Conservation (phyloP, 2,888 invertebrate genomes). For the Leptothorax acervorum region DNA sequence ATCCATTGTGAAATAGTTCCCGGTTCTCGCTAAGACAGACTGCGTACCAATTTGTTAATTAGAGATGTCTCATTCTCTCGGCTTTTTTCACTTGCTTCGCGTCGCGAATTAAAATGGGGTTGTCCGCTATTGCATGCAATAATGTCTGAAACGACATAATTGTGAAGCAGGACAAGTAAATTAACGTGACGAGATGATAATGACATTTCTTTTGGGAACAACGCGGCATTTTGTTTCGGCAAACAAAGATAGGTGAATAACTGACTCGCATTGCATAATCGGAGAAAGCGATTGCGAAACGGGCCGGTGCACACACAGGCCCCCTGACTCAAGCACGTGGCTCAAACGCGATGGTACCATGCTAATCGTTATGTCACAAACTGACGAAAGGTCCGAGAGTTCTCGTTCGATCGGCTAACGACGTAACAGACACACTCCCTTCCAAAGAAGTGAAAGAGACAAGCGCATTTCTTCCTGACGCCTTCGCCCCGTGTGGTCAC, state of each 20-base stretch:
- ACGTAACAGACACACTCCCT: slow-evolving; percentile 9
- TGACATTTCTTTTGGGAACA: neutral
- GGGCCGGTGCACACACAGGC: slow-evolving; percentile 43
- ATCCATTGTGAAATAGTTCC: slow-evolving; percentile 1
- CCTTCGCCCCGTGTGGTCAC: neutral
- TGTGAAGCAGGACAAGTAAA: neutral
- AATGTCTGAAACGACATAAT: neutral
- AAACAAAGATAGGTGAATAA: slow-evolving; percentile 79
- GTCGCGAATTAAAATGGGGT: neutral
- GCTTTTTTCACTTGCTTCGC: neutral
- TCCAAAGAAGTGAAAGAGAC: slow-evolving; percentile 12
- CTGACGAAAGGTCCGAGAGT: slow-evolving; percentile 44
- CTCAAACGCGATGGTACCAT: slow-evolving; percentile 13
- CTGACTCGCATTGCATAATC: slow-evolving; percentile 76
- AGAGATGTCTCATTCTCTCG: neutral
- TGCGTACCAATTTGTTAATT: neutral
- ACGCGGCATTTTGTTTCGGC: slow-evolving; percentile 42
- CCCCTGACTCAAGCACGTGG: slow-evolving; percentile 39
- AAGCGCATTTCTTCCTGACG: neutral
- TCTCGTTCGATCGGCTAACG: neutral
- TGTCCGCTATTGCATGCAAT: neutral
- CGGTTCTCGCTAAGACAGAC: neutral
- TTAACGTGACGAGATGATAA: slow-evolving; percentile 13
- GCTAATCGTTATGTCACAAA: slow-evolving; percentile 73
- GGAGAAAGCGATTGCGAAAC: slow-evolving; percentile 82